These are phyloP conservation scores for Phaethon lepturus DNA, from an alignment of 2,113 vertebrate species.

Conservation along the genomic window DNA sequence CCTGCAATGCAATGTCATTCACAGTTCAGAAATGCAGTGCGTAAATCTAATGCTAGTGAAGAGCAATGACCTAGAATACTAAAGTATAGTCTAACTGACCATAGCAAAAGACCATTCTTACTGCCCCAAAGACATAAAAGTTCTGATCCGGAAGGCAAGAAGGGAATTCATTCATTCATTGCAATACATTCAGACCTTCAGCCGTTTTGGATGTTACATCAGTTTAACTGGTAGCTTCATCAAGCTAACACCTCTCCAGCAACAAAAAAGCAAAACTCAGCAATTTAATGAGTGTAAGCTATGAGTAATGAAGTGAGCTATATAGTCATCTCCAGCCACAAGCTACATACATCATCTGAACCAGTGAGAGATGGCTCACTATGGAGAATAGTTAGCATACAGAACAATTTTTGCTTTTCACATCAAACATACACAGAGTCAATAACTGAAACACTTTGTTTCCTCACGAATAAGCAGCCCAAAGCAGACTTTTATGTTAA, in stretches of 20 bases:
- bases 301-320: background rate
- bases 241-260: background rate
- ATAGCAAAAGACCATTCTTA: rapidly evolving
- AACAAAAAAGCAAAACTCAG: background rate
- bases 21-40: background rate
- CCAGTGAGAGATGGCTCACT: background rate
- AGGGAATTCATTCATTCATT: background rate
- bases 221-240: background rate
- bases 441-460: background rate
- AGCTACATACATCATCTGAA: background rate
- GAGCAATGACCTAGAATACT: background rate
- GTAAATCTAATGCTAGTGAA: background rate
- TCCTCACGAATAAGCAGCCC: background rate
- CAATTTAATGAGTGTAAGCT: background rate
- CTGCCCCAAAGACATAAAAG: background rate
- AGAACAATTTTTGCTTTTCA: background rate
- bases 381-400: rapidly evolving
- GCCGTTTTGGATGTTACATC: background rate
- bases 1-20: slow-evolving; percentile 74
- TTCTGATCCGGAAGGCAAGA: background rate
- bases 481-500: background rate
- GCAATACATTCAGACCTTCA: background rate
- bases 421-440: background rate
- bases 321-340: background rate
- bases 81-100: background rate